Conservation (phyloP, 2,113 vertebrate genomes). For the Piprites chloris region DNA sequence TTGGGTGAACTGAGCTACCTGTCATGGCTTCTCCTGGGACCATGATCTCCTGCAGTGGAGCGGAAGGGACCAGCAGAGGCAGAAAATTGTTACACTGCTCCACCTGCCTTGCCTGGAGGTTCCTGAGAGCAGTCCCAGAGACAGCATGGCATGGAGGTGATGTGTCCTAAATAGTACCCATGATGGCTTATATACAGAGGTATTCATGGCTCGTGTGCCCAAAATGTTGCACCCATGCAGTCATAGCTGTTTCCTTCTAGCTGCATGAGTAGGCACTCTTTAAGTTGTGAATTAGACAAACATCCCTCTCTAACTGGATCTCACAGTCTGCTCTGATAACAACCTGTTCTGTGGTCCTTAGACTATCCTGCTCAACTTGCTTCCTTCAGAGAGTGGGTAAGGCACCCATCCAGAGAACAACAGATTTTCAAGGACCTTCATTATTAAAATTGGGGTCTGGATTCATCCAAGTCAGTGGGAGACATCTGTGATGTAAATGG, state of each 20-base stretch:
- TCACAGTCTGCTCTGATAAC: not conserved
- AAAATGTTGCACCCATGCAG: not conserved
- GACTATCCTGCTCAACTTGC: not conserved
- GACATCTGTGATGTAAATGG: not conserved
- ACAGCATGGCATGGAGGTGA: accelerated
- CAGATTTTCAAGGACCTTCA: not conserved
- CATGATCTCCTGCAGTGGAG: accelerated
- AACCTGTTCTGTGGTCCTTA: not conserved
- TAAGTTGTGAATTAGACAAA: not conserved
- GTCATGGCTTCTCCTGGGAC: not conserved
- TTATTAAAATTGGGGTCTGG: not conserved
- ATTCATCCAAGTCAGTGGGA: not conserved
- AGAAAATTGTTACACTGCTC: not conserved
- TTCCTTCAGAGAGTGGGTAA: not conserved
- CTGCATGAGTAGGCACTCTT: accelerated
- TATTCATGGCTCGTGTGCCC: accelerated
- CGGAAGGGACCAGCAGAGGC: not conserved
- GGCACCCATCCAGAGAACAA: accelerated
- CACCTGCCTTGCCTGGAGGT: not conserved
- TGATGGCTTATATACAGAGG: not conserved
- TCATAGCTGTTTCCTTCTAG: not conserved
- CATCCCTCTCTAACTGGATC: not conserved
- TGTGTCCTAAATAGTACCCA: not conserved
- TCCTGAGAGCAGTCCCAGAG: not conserved
- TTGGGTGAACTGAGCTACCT: not conserved